These are phyloP conservation scores for Metellina segmentata DNA, from an alignment of 2,888 invertebrate species.

Conservation along the genomic window DNA sequence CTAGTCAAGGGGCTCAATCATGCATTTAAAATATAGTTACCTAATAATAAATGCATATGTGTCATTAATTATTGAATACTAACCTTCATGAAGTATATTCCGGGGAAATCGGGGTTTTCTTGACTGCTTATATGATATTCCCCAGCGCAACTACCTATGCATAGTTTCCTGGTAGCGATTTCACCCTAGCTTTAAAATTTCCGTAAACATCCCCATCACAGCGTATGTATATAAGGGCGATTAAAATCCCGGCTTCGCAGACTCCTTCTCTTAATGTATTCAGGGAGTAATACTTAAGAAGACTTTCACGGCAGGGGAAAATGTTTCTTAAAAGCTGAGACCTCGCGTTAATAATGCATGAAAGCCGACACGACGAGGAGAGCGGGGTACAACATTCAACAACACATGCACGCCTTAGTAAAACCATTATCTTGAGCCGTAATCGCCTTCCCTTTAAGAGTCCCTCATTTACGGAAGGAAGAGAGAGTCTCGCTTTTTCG, in stretches of 20 bases:
- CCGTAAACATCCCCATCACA: constrained; percentile 8
- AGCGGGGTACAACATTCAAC: constrained; percentile 42
- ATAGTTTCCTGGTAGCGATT: too few relatives aligned
- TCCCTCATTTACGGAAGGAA: constrained; percentile 34
- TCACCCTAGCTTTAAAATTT: constrained; percentile 37
- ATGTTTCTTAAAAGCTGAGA: constrained; percentile 62
- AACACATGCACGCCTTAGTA: constrained; percentile 60
- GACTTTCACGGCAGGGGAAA: constrained; percentile 17
- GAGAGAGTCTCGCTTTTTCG: not conserved
- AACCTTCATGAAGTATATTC: not conserved
- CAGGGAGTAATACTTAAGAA: constrained; percentile 23
- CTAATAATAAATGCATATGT: not conserved
- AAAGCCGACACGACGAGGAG: constrained; percentile 41
- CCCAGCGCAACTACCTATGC: not conserved
- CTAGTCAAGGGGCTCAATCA: not conserved
- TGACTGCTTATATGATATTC: not conserved
- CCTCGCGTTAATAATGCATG: constrained; percentile 71
- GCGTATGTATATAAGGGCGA: constrained; percentile 25
- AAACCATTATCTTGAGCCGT: constrained; percentile 66
- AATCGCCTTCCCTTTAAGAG: constrained; percentile 30
- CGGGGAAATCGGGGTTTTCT: not conserved
- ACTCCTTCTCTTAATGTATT: constrained; percentile 52
- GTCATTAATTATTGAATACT: not conserved
- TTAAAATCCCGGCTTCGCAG: constrained; percentile 31
- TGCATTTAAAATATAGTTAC: not conserved